Base-by-base conservation (phyloP, 2,888 invertebrate genomes). In the Acleris emargana region DNA sequence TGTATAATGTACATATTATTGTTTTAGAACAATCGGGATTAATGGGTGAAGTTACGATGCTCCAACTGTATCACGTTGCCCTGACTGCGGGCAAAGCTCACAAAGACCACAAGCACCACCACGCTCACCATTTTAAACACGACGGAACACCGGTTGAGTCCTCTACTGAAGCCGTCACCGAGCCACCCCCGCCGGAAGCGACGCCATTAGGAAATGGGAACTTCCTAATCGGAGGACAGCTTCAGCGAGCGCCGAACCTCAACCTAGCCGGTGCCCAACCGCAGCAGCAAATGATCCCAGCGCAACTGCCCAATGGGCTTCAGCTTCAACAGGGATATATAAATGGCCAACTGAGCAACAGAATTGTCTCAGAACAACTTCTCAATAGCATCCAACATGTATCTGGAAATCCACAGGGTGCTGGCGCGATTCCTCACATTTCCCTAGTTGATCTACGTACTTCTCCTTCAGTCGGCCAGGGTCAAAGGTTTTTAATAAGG, bases 91-190 rank as follows among this genome's bases (percentile, higher is more conserved):
- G 97, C 0, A 97, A 97, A 84, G 97, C 97, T 0, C 97, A 97
- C 87, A 95, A 95, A 71, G 96, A 97, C 78, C 97, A 97, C 86
- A 97, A 97, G 78, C 97, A 97, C 78, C 97, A 97, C 80, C 97
- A 97, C 84, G 97, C 94, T 0, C 96, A 97, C 80, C 96, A 96
- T 76, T 96, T 95, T 78, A 95, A 95, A 75, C 96, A 96, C 78
- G 95, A 96, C 70, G 96, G 96, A 0, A 92, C 90, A 17, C 93
- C 94, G 17, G 83, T 95, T 16, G 94, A 94, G 11, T 93, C 94
- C 3, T 86, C 95, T 9, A 92, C 95, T 0, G 94, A 95, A 51
- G 90, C 94, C 0, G 93, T 93, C 1, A 92, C 94, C 0, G 93
- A 94, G 38, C 83, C 88, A 0, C 92, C 95, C 0, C 86, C 91